Percentiles rank a stretch among this genome's conserved stretches.
Conservation (phyloP, 2,113 vertebrate species). For the Malurus alboscapulatus region DNA sequence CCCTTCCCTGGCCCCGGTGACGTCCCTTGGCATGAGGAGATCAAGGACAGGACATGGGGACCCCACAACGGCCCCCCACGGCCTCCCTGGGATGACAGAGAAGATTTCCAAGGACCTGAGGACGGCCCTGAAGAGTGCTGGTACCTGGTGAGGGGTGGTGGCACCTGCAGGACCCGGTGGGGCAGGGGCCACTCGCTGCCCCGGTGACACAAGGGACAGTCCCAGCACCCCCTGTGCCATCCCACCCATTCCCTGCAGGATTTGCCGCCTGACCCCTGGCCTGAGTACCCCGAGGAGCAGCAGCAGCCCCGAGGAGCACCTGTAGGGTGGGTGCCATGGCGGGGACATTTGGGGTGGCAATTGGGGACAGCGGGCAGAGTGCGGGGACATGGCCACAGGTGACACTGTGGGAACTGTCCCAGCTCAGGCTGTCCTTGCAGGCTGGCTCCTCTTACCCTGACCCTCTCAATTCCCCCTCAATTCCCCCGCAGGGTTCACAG, state of each 20-base stretch:
- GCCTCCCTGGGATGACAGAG: not conserved
- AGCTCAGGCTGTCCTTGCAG: too few species aligned
- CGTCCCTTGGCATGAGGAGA: not conserved
- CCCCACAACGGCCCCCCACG: fast-evolving
- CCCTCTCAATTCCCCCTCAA: not conserved
- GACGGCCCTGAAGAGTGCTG: not conserved
- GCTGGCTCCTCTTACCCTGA: fast-evolving
- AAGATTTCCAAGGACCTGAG: not conserved
- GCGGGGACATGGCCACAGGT: not conserved
- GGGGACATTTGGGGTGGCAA: not conserved
- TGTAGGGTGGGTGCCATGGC: not conserved
- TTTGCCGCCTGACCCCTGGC: fast-evolving
- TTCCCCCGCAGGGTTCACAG: not conserved
- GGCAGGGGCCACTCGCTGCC: not conserved
- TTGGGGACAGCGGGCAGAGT: fast-evolving
- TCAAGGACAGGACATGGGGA: not conserved
- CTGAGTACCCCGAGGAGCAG: fast-evolving
- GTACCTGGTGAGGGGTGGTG: not conserved
- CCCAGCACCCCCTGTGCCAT: fast-evolving
- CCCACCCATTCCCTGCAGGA: not conserved
- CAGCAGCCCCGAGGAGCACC: fast-evolving
- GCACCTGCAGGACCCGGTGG: fast-evolving
- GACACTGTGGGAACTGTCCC: fast-evolving
- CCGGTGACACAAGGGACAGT: not conserved
- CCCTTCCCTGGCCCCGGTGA: fast-evolving